Percentiles rank a stretch among this genome's conserved stretches.
phyloP scores from a whole-genome alignment of 2,113 vertebrate genomes.

The Engraulis encrasicolus region DNA sequence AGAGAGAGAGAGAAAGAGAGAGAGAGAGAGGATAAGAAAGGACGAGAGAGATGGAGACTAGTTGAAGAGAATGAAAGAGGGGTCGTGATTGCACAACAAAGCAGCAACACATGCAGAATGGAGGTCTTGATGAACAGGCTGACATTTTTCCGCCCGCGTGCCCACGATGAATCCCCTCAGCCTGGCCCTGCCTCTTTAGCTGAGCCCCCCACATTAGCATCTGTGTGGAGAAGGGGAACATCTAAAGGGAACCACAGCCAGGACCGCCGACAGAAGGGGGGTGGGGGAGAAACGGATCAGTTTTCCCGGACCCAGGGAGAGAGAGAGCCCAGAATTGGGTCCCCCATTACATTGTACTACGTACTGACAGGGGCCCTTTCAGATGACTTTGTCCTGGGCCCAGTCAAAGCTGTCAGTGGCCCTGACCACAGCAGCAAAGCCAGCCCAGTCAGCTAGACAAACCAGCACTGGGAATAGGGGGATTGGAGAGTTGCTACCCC shows the following conservation, averaged over 20 bases:
- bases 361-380: no score
- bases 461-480: no score
- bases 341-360: no score
- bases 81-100: constrained; percentile 43
- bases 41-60: constrained; percentile 31
- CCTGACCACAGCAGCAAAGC: no score
- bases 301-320: no score
- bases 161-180: constrained; percentile 62
- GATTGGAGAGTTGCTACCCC: not conserved
- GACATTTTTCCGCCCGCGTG: constrained; percentile 68
- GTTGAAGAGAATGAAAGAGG: constrained; percentile 24
- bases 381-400: no score
- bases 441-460: no score
- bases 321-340: no score
- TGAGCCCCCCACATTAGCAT: constrained; percentile 72
- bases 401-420: no score
- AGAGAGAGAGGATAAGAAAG: constrained; percentile 46
- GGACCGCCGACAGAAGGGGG: not conserved
- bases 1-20: constrained; percentile 46
- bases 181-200: constrained; percentile 59
- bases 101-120: constrained; percentile 62
- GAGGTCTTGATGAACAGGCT: constrained; percentile 67
- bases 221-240: constrained; percentile 59
- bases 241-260: constrained; percentile 43
- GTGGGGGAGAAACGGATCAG: not conserved